Conservation (phyloP, 1,140 invertebrate species). For the Leptinotarsa lineolata region DNA sequence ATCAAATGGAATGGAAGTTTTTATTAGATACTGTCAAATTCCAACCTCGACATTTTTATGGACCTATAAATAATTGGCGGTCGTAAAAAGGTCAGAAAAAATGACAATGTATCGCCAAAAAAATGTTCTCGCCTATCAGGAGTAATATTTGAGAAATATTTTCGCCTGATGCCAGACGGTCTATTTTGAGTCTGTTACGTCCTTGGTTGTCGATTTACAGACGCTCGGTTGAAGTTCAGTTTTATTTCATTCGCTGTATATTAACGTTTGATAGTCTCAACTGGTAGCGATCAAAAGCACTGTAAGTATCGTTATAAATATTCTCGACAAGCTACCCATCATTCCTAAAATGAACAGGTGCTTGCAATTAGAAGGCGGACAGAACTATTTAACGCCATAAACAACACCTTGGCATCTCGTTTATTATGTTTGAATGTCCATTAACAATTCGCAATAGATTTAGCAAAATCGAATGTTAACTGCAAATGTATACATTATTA, state of each 20-base stretch:
- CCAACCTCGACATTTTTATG: too few species aligned
- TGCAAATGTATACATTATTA: too few species aligned
- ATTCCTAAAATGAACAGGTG: constrained; percentile 2
- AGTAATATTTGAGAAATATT: background rate
- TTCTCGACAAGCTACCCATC: background rate
- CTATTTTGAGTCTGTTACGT: background rate
- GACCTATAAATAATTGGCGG: too few species aligned
- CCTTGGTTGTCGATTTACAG: background rate
- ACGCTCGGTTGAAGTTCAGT: background rate
- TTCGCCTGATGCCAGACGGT: background rate
- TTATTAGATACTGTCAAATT: too few species aligned
- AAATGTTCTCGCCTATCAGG: background rate
- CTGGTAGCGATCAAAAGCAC: constrained; percentile 5
- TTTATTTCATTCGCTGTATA: background rate
- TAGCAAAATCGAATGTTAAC: too few species aligned
- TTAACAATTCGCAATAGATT: background rate
- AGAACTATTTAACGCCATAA: background rate
- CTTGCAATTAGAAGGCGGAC: background rate
- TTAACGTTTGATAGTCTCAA: background rate
- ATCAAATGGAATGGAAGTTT: too few species aligned
- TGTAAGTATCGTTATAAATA: constrained; percentile 6
- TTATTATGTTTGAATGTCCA: background rate
- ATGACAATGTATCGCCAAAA: background rate
- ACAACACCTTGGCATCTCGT: background rate
- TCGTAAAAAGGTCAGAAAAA: background rate